Evolutionary conservation across 2,888 invertebrate species (phyloP).

Genomic region (Netelia inedita): DNA sequence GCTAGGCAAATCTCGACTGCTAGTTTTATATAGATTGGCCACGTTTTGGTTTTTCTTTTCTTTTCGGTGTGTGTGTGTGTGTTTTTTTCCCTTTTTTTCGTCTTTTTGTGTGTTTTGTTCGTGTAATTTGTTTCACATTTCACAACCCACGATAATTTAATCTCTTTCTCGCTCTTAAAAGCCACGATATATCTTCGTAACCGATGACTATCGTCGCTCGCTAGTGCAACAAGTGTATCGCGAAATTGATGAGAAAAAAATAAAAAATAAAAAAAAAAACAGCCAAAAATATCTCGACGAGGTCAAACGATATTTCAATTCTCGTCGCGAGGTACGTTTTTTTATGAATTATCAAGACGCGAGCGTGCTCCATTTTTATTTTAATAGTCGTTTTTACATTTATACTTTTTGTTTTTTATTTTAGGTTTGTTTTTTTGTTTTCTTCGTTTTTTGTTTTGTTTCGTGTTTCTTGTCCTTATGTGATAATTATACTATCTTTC

Average conservation of each 20-base stretch:
- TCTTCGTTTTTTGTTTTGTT: constrained; percentile 10
- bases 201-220: constrained; percentile 6
- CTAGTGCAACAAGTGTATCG: constrained; percentile 1
- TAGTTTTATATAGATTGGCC: constrained; percentile 56
- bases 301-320: neutral
- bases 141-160: neutral
- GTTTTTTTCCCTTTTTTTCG: constrained; percentile 6
- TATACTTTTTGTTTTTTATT: constrained; percentile 40
- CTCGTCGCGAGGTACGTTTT: neutral
- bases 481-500: constrained; percentile 46
- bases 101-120: neutral
- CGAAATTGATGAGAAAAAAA: neutral
- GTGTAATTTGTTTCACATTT: neutral
- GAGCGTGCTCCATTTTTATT: constrained; percentile 60
- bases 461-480: constrained; percentile 17
- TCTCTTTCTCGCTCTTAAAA: neutral
- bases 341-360: constrained; percentile 40
- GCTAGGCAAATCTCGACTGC: constrained; percentile 57
- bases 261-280: neutral
- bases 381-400: constrained; percentile 43
- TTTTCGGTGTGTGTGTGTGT: neutral
- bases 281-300: neutral
- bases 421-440: constrained; percentile 34
- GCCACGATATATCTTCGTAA: neutral
- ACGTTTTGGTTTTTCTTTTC: constrained; percentile 59